Conservation (phyloP, 2,113 vertebrate genomes). For the Planiliza haematocheilus region DNA sequence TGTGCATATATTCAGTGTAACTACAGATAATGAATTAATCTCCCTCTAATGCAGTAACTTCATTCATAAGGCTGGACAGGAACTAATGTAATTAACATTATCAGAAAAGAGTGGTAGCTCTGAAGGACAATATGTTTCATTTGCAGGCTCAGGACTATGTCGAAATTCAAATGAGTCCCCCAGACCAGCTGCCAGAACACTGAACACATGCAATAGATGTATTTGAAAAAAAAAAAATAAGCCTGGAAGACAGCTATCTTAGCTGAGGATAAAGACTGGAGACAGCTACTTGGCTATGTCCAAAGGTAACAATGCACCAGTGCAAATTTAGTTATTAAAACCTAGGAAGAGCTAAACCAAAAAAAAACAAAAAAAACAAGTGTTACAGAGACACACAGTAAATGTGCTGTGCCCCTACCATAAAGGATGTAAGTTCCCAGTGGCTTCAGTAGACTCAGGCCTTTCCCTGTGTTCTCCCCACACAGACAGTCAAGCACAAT, state of each 20-base stretch:
- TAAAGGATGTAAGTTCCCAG: constrained; percentile 98
- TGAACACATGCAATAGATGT: neutral
- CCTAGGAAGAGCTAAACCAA: neutral
- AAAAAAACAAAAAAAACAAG: neutral
- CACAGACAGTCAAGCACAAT: constrained; percentile 96
- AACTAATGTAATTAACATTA: constrained; percentile 50
- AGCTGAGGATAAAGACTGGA: neutral
- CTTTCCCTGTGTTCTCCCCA: constrained; percentile 97
- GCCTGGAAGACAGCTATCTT: neutral
- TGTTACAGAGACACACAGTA: neutral
- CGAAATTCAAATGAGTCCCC: no score
- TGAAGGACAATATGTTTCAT: constrained; percentile 40
- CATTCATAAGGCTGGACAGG: constrained; percentile 52
- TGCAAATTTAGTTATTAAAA: neutral
- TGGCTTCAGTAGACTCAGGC: constrained; percentile 93
- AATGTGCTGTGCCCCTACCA: constrained; percentile 83
- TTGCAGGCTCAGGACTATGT: constrained; percentile 8
- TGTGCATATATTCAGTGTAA: constrained; percentile 37
- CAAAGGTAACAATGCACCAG: neutral
- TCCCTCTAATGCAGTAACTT: constrained; percentile 52
- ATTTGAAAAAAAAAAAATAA: neutral
- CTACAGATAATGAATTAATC: constrained; percentile 41
- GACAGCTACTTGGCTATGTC: neutral
- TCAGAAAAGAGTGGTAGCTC: constrained; percentile 31
- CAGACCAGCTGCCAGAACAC: neutral